Conservation (phyloP, 2,797 vertebrate genomes). For the Discoglossus pictus region DNA sequence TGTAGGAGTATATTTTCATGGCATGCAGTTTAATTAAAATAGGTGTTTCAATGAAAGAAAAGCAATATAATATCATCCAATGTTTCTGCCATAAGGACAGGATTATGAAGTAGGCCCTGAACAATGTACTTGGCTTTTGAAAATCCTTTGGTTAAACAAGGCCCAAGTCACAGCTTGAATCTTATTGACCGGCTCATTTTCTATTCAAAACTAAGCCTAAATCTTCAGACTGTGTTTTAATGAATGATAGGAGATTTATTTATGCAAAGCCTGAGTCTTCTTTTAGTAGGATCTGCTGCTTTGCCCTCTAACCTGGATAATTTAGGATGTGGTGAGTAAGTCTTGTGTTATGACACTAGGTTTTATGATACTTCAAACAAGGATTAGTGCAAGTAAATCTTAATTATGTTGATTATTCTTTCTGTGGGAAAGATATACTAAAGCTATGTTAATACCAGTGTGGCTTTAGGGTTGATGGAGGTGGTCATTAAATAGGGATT, state of each 20-base stretch:
- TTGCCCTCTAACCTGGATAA: conserved; percentile 37
- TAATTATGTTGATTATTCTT: conserved; percentile 41
- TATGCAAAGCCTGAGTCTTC: conserved; percentile 18
- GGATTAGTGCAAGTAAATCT: conserved; percentile 48
- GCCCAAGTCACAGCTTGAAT: conserved; percentile 30
- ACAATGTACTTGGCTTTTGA: conserved; percentile 30
- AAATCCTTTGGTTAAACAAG: conserved; percentile 49
- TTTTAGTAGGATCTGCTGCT: conserved; percentile 18
- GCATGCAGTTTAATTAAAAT: too few species aligned
- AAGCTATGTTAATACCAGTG: conserved; percentile 23
- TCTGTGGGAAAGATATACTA: conserved; percentile 40
- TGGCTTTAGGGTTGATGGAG: conserved; percentile 27
- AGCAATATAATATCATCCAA: conserved; percentile 25
- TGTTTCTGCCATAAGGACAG: conserved; percentile 10
- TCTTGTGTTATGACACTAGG: conserved; percentile 36
- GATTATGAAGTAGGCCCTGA: conserved; percentile 32
- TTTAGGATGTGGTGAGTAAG: conserved; percentile 33
- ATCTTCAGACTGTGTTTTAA: conserved; percentile 25
- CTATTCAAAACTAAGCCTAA: conserved; percentile 22
- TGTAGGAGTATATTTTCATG: too few species aligned
- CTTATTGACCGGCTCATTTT: conserved; percentile 35
- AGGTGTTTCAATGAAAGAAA: conserved; percentile 29
- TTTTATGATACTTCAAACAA: conserved; percentile 48
- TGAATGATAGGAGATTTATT: conserved; percentile 36
- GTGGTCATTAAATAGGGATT: conserved; percentile 33